Percentiles rank a stretch among this genome's conserved stretches.
Evolutionary conservation across 1,140 invertebrate genomes (phyloP).

Genomic region (Manduca sexta): DNA sequence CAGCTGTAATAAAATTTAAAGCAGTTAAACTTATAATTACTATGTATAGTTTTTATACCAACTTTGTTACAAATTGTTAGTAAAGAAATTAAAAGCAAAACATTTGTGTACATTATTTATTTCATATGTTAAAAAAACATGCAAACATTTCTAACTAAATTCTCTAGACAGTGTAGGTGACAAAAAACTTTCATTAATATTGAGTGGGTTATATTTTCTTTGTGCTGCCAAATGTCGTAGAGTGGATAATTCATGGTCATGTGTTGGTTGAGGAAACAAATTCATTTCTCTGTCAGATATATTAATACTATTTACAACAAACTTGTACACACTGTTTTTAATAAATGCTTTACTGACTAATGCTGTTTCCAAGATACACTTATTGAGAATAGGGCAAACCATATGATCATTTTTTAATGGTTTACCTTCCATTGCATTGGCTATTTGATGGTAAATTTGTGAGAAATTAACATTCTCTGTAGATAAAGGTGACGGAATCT

Average conservation of each 20-base stretch:
- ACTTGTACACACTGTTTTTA: slow-evolving; percentile 22
- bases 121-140: not conserved
- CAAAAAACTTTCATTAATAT: slow-evolving; percentile 37
- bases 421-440: slow-evolving; percentile 62
- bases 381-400: slow-evolving; percentile 31
- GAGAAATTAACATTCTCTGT: slow-evolving; percentile 47
- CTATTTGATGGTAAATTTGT: slow-evolving; percentile 41
- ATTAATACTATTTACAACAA: slow-evolving; percentile 29
- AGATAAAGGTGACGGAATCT: slow-evolving; percentile 27
- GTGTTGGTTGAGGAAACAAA: slow-evolving; percentile 22
- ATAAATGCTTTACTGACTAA: slow-evolving; percentile 46
- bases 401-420: slow-evolving; percentile 30
- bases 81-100: not conserved
- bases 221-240: slow-evolving; percentile 35
- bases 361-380: slow-evolving; percentile 50
- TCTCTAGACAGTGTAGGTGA: slow-evolving; percentile 16
- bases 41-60: not conserved
- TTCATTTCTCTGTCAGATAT: slow-evolving; percentile 22
- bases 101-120: no score
- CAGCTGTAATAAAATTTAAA: not conserved
- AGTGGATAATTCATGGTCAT: slow-evolving; percentile 28
- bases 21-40: not conserved
- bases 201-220: slow-evolving; percentile 52
- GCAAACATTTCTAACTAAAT: not conserved
- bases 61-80: not conserved